phyloP scores from a whole-genome alignment of 2,113 vertebrate genomes.

The Indri indri region DNA sequence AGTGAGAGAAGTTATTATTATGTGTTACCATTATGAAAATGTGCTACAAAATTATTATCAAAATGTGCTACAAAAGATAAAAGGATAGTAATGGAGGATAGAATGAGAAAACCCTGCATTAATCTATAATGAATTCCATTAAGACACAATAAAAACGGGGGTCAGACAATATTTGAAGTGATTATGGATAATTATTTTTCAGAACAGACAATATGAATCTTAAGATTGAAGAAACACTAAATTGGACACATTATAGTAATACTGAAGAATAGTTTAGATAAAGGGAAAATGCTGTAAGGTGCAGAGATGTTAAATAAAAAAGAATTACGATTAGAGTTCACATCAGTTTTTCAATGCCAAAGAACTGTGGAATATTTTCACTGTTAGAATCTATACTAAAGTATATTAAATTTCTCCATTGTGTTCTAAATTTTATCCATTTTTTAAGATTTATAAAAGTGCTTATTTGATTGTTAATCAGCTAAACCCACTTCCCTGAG shows the following conservation, averaged over 20 bases:
- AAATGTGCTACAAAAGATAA: neutral
- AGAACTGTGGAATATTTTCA: neutral
- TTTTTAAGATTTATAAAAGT: neutral
- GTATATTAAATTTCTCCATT: neutral
- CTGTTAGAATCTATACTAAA: neutral
- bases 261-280: neutral
- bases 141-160: neutral
- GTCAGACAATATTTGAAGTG: neutral
- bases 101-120: neutral
- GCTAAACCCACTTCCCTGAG: neutral
- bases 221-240: neutral
- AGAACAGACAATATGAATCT: neutral
- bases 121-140: neutral
- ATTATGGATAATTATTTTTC: neutral
- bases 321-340: neutral
- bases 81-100: neutral
- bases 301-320: neutral
- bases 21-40: neutral
- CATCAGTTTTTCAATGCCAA: neutral
- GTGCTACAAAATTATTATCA: neutral
- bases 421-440: neutral
- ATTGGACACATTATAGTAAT: neutral
- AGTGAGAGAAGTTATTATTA: neutral
- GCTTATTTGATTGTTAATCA: neutral
- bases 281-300: neutral